phyloP scores from a whole-genome alignment of 2,797 vertebrate species.

The Rhinogobio ventralis region DNA sequence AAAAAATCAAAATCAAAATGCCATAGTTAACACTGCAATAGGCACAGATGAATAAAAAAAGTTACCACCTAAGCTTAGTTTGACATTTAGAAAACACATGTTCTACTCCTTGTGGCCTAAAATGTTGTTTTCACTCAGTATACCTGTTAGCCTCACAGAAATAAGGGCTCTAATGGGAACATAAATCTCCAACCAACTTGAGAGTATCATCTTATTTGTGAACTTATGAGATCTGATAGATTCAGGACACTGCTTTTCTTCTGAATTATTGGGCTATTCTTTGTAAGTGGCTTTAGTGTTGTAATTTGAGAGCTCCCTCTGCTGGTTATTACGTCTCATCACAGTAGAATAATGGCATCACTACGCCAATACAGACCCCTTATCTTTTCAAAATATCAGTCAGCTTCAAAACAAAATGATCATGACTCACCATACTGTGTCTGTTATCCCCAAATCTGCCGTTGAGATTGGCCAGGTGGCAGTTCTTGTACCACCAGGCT shows the following conservation, averaged over 20 bases:
- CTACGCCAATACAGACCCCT: not conserved
- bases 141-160: slow-evolving; percentile 26
- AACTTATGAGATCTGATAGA: slow-evolving; percentile 72
- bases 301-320: slow-evolving; percentile 62
- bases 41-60: not conserved
- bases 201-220: slow-evolving; percentile 61
- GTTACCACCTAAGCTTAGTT: not conserved
- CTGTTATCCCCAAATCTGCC: slow-evolving; percentile 84
- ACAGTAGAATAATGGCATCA: not conserved
- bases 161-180: slow-evolving; percentile 20
- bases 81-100: not conserved
- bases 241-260: slow-evolving; percentile 67
- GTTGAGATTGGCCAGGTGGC: slow-evolving; percentile 88
- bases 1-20: not conserved
- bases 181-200: slow-evolving; percentile 57
- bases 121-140: slow-evolving; percentile 1
- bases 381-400: not conserved
- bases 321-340: slow-evolving; percentile 49
- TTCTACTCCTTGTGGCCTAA: not conserved
- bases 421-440: slow-evolving; percentile 84
- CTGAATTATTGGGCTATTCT: slow-evolving; percentile 24
- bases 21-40: not conserved
- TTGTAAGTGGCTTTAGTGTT: slow-evolving; percentile 14
- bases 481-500: slow-evolving; percentile 91
- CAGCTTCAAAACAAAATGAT: not conserved